Evolutionary conservation across 2,888 invertebrate genomes (phyloP).

Genomic region (Lumbricus terrestris): DNA sequence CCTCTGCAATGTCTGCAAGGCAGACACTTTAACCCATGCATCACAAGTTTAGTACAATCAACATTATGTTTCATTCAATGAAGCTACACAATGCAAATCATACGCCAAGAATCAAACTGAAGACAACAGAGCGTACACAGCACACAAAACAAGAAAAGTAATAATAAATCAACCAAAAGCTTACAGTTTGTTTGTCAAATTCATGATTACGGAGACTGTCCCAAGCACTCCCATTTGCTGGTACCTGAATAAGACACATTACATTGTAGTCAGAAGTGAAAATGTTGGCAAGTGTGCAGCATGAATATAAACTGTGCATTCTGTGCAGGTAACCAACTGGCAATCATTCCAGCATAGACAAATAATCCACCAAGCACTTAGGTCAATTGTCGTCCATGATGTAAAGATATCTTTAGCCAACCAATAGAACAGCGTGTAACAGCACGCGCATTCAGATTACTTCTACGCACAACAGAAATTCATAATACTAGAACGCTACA

Average conservation of each 20-base stretch:
- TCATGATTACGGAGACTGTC: slow-evolving; percentile 54
- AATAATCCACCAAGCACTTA: too few species aligned
- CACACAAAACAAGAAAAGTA: background rate
- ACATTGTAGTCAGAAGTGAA: too few species aligned
- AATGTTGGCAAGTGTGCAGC: too few species aligned
- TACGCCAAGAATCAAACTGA: background rate
- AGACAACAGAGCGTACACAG: background rate
- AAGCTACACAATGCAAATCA: background rate
- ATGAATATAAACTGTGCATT: too few species aligned
- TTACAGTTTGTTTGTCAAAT: slow-evolving; percentile 40
- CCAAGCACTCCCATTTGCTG: slow-evolving; percentile 59
- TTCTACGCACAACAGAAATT: too few species aligned
- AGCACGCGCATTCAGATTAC: too few species aligned
- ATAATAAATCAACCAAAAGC: background rate
- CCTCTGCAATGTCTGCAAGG: background rate
- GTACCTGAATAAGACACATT: slow-evolving; percentile 44
- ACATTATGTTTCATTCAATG: background rate
- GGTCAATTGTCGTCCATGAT: too few species aligned
- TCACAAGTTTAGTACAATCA: background rate
- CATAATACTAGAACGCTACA: too few species aligned
- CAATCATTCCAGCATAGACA: too few species aligned
- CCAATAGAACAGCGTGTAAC: too few species aligned
- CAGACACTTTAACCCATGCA: background rate
- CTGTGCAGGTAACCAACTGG: too few species aligned
- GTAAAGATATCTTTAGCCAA: too few species aligned